Evolutionary conservation across 2,888 invertebrate genomes (phyloP), one percentile per base, ranked within the genome.

Genomic region (Trilocha varians): DNA sequence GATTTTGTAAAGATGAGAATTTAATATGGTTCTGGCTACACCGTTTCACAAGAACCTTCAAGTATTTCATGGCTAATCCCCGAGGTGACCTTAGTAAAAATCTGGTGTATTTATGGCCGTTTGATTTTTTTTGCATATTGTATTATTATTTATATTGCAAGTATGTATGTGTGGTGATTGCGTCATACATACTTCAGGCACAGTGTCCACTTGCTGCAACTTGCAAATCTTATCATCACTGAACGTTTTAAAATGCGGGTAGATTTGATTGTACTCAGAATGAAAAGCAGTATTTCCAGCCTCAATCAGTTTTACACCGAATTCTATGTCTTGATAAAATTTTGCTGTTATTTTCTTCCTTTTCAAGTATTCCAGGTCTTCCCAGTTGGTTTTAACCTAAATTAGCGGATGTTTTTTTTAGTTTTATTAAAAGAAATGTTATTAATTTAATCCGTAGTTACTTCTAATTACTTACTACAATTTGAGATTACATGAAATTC

Each of bases 151-250:
- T 25, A n/a, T 14, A 3, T 13, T 13, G 11, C 3, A 16, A 9
- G 16, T 3, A n/a, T 11, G 9, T 11, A n/a, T 11, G 3, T 18
- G n/a, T 1, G 14, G 9, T 2, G 36, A 13, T 15, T 34, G 25
- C 34, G n/a, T 6, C 8, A 9, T 8, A 34, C 42, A 48, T 57
- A 79, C 80, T 71, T 73, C 65, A 3, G 78, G 73, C 32, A 82
- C 63, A 4, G 79, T 82, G 47, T 82, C 78, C 8, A 82, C 53
- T 32, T 75, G 62, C 37, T 76, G 70, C 40, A 82, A 42, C 47
- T 77, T 79, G 56, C 82, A 83, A 14, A 80, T 53, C 9, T 78
- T 69, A 1, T 75, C 70, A 32, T 82, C 82, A 14, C 60, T 70
- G 32, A 80, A 72, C 0, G 50, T 56, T 36, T 65, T 77, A 39